phyloP scores from a whole-genome alignment of 2,113 vertebrate genomes.

The Scytalopus superciliaris region DNA sequence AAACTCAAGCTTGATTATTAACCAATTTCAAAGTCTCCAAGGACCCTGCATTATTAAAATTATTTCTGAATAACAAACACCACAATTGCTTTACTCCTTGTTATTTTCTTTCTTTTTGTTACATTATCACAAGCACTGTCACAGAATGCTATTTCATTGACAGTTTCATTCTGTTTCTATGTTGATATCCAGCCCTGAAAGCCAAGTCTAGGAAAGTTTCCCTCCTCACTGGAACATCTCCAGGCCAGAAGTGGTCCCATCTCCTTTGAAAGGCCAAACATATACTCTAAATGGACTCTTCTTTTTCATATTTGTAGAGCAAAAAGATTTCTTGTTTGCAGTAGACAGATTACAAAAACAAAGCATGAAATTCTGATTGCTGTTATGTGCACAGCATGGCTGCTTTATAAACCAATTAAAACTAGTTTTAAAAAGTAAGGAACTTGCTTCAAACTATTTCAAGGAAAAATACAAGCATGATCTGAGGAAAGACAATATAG shows the following conservation, averaged over 20 bases:
- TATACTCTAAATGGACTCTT: background rate
- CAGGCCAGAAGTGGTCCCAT: accelerated
- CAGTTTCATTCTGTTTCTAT: background rate
- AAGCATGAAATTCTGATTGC: background rate
- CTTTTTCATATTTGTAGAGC: background rate
- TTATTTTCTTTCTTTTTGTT: background rate
- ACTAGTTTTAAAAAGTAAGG: background rate
- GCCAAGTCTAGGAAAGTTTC: background rate
- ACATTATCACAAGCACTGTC: background rate
- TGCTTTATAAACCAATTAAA: background rate
- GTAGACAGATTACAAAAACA: background rate
- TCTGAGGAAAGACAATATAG: background rate
- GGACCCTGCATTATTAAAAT: background rate
- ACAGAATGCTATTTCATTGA: background rate
- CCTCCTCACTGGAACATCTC: background rate
- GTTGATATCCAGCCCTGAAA: background rate
- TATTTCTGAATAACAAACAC: background rate
- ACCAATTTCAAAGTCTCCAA: background rate
- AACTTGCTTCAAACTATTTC: background rate
- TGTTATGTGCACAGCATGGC: background rate
- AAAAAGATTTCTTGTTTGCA: background rate
- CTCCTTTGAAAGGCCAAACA: background rate
- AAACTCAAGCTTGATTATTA: background rate
- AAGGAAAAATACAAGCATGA: background rate
- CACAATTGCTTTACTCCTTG: background rate